Base-by-base conservation (phyloP, 2,797 vertebrate species). In the Philypnodon macrostomus region DNA sequence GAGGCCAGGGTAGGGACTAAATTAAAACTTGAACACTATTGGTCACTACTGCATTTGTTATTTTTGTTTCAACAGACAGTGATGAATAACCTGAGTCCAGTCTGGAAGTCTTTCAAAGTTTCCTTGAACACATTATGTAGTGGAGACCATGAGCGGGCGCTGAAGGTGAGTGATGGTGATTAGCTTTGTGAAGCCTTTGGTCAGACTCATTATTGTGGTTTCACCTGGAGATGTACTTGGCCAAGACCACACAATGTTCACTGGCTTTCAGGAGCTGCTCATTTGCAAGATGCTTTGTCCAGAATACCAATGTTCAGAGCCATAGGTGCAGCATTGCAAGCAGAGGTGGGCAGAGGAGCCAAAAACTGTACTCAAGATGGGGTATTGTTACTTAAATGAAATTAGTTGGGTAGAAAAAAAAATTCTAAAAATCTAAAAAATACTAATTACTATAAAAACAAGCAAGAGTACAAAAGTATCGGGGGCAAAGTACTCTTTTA, bases 91-190 rank as follows among this genome's bases (percentile, higher is more conserved):
- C 88, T 99, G 76, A 99, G 91, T 69, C 97, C 97, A 16, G 90
- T 93, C n/a, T 99, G 97, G 97, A 98, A 98, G 83, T 91, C 94
- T 17, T 99, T 98, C 80, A 99, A 99, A 88, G 97, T 99, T 61
- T 99, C 97, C 1, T 84, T 98, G 49, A 98, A 99, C 85, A 98
- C 96, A 23, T 89, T 99, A 47, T 99, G 97, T 90, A 98, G 97
- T 7, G 94, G 96, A 37, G 93, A 98, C 75, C 93, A 94, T 4
- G 96, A 98, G 41, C 89, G 97, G 19, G 92, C 92, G 53, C 88
- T 99, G 47, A 98, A 98, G 95, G 97, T 98, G 75, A 89, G 91
- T 66, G n/a, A 6, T 2, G 31, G 15, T 10, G 8, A 8, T 27
- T 0, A 18, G 6, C 1, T 2, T 24, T 5, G 8, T 8, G 29